Evolutionary conservation across 2,888 invertebrate genomes (phyloP), one percentile per base, ranked within the genome.

Genomic region (Pinctada fucata): DNA sequence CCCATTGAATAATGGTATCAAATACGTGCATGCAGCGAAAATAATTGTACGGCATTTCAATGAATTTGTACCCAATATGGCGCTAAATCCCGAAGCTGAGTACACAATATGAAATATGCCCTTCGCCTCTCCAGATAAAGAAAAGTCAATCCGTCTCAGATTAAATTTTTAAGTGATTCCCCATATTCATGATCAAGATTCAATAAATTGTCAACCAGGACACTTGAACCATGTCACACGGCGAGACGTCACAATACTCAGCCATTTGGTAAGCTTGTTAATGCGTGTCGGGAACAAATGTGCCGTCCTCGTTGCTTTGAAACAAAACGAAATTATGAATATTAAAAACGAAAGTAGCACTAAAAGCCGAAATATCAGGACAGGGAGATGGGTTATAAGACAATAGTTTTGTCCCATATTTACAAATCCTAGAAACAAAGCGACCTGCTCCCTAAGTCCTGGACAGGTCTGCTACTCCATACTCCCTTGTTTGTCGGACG

Each of bases 401-500:
- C 31, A 47, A 68, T 47, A 68, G 45, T 45, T 68, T 47, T 16
- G n/a, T 47, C 68, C 68, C 68, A 68, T 68, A 68, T 68, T 68
- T 68, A 47, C 31, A 13, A 47, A 68, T 68, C 1, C 68, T 31
- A 16, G 47, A 13, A 48, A 31, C 68, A 68, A 58, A 10, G 58
- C 13, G 13, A 13, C 13, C 8, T 13, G 58, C 13, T 58, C 58
- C 58, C 13, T 58, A 10, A 58, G 13, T 58, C 8, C 6, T 58
- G 13, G 8, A 58, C 58, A 58, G 58, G 6, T 58, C 13, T 6
- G 6, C 13, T 49, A 66, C 13, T 47, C 6, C 49, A 13, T 50
- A 31, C 31, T 31, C 31, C 31, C 31, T 13, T 75, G 75, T 75
- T 75, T 75, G 47, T 51, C 16, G 58, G 67, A 68, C 75, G 75